A percentile compares a stretch with the other conserved stretches of the same genome.
Evolutionary conservation across 2,113 vertebrate species (phyloP).

Genomic region (Hirundichthys speculiger): DNA sequence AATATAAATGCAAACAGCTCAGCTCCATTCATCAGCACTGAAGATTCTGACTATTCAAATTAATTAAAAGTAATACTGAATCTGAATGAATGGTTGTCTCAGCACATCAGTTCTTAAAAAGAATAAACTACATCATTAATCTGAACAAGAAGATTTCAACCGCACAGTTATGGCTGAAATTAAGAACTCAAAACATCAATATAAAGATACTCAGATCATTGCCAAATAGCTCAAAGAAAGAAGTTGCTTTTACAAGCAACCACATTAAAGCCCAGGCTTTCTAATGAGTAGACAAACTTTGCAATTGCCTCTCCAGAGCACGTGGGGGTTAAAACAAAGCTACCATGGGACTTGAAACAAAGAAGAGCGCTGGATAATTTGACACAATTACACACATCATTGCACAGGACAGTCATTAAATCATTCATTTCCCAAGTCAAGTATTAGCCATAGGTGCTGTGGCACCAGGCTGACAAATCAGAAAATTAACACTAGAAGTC

Average conservation of each 20-base stretch:
- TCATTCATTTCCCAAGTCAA: constrained; percentile 57
- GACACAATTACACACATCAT: constrained; percentile 65
- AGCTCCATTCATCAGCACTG: constrained; percentile 34
- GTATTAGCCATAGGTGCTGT: constrained; percentile 21
- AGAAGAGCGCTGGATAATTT: constrained; percentile 57
- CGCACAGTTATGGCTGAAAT: background rate
- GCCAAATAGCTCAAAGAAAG: constrained; percentile 3
- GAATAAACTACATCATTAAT: background rate
- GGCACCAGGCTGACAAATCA: constrained; percentile 1
- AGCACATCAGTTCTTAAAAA: constrained; percentile 12
- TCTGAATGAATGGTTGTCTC: constrained; percentile 20
- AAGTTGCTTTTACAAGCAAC: background rate
- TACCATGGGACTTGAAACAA: constrained; percentile 46
- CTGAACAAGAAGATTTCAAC: background rate
- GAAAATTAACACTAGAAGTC: constrained; percentile 28
- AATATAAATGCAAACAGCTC: constrained; percentile 2
- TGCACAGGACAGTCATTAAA: constrained; percentile 63
- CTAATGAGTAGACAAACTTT: constrained; percentile 30
- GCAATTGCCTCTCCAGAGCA: constrained; percentile 43
- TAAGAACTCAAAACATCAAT: constrained; percentile 2
- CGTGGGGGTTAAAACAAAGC: constrained; percentile 58
- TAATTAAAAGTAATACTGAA: constrained; percentile 22
- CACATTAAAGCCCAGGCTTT: constrained; percentile 6
- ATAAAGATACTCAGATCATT: background rate
- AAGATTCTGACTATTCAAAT: constrained; percentile 31